Evolutionary conservation across 2,797 vertebrate genomes (phyloP).

Genomic region (Clarias laeviceps): DNA sequence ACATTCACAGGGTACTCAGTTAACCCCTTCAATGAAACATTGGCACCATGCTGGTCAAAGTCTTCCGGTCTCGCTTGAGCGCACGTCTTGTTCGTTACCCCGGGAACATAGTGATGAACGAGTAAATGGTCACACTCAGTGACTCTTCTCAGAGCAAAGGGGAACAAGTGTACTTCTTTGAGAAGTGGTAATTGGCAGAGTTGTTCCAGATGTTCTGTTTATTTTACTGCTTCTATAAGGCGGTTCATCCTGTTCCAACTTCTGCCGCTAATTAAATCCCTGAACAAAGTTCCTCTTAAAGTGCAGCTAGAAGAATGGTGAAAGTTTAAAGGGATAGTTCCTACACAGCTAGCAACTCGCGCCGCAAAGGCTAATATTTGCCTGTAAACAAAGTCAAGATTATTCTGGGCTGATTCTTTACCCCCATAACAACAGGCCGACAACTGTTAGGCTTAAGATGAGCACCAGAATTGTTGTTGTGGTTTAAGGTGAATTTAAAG

Average conservation of each 20-base stretch:
- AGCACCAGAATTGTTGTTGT: no score
- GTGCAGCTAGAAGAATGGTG: constrained; percentile 60
- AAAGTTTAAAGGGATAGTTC: neutral
- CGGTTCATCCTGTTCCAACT: constrained; percentile 56
- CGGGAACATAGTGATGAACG: constrained; percentile 33
- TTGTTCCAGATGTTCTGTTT: constrained; percentile 65
- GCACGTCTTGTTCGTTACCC: constrained; percentile 32
- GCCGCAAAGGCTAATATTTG: neutral
- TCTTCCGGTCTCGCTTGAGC: constrained; percentile 29
- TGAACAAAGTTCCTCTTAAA: constrained; percentile 61
- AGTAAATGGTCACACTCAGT: constrained; percentile 35
- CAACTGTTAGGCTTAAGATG: no score
- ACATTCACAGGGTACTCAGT: neutral
- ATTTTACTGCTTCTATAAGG: constrained; percentile 65
- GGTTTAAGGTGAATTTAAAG: no score
- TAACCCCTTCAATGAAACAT: neutral
- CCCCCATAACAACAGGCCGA: no score
- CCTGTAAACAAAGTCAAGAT: neutral
- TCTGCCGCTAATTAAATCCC: constrained; percentile 71
- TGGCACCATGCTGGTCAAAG: constrained; percentile 14
- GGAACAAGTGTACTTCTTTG: constrained; percentile 44
- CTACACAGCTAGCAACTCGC: neutral
- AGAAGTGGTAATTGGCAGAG: constrained; percentile 53
- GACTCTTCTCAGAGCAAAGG: constrained; percentile 24
- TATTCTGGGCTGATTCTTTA: no score